A percentile compares a stretch with the other conserved stretches of the same genome.
These are phyloP conservation scores for Galeopsomyia nigrocyanea DNA, from an alignment of 2,888 invertebrate species.

Conservation along the genomic window DNA sequence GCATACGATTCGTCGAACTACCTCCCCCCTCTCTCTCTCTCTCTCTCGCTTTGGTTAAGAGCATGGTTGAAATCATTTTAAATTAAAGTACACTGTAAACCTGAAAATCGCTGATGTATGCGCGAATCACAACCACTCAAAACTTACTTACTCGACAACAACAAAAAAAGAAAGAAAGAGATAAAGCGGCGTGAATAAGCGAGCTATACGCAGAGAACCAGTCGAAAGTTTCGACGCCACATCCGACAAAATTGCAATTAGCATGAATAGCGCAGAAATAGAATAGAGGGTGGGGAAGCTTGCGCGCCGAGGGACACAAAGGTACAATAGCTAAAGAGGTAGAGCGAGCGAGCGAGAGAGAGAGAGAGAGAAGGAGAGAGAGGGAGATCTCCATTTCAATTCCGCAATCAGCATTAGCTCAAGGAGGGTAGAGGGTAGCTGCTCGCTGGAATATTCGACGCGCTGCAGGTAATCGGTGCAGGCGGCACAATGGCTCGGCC, in stretches of 20 bases:
- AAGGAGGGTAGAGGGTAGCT: slow-evolving; percentile 44
- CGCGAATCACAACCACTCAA: no score
- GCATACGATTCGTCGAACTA: no score
- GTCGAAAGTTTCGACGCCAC: not conserved
- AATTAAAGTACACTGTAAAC: no score
- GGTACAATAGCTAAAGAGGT: slow-evolving; percentile 20
- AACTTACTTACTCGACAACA: no score
- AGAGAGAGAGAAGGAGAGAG: slow-evolving; percentile 40
- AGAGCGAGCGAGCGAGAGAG: slow-evolving; percentile 13
- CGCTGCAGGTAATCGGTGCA: slow-evolving; percentile 58
- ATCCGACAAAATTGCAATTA: slow-evolving; percentile 30
- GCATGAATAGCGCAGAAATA: slow-evolving; percentile 28
- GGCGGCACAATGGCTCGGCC: slow-evolving; percentile 50
- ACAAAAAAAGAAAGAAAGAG: no score
- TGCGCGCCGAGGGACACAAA: slow-evolving; percentile 6
- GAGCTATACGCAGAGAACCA: not conserved
- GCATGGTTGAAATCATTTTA: no score
- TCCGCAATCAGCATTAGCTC: slow-evolving; percentile 61
- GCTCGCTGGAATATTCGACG: slow-evolving; percentile 36
- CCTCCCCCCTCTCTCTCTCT: no score
- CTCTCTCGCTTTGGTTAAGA: no score
- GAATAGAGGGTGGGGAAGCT: slow-evolving; percentile 18
- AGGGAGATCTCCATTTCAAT: slow-evolving; percentile 59
- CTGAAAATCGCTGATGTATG: no score
- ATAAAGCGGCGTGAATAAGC: no score